Percentiles rank a stretch among this genome's conserved stretches.
These are phyloP conservation scores for Dreissena polymorpha DNA, from an alignment of 1,140 invertebrate species.

Conservation along the genomic window DNA sequence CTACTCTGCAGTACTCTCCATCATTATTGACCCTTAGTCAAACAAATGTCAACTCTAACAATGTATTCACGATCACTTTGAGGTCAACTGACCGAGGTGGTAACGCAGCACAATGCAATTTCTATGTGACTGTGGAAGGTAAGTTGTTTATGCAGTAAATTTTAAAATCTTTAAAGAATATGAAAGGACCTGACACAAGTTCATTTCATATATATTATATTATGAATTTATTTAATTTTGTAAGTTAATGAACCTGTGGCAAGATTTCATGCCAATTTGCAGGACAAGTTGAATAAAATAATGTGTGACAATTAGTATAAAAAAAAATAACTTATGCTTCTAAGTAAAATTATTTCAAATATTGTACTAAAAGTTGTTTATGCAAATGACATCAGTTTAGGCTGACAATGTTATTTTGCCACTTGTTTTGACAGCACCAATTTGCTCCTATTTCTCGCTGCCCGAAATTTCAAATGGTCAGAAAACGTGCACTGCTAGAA, in stretches of 20 bases:
- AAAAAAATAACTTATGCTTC: too few relatives aligned
- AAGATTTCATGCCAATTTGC: too few relatives aligned
- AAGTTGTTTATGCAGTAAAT: too few relatives aligned
- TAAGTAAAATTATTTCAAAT: too few relatives aligned
- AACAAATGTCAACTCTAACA: background rate
- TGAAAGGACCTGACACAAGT: too few relatives aligned
- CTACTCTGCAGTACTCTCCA: background rate
- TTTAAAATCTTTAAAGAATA: too few relatives aligned
- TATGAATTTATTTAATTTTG: background rate
- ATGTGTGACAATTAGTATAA: too few relatives aligned
- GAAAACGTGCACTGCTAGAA: background rate
- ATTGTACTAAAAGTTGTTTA: too few relatives aligned
- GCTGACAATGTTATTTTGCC: too few relatives aligned
- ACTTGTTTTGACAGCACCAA: background rate
- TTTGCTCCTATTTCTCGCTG: background rate
- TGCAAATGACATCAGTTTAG: too few relatives aligned
- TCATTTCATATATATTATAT: background rate
- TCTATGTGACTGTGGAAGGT: slow-evolving; percentile 1
- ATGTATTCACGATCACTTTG: background rate
- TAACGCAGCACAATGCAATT: background rate
- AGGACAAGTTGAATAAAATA: too few relatives aligned
- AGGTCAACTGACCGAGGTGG: background rate
- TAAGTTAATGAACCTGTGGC: background rate
- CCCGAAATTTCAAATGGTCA: background rate
- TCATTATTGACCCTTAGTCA: background rate